Conservation (phyloP, 2,113 vertebrate genomes). For the Manacus vitellinus region DNA sequence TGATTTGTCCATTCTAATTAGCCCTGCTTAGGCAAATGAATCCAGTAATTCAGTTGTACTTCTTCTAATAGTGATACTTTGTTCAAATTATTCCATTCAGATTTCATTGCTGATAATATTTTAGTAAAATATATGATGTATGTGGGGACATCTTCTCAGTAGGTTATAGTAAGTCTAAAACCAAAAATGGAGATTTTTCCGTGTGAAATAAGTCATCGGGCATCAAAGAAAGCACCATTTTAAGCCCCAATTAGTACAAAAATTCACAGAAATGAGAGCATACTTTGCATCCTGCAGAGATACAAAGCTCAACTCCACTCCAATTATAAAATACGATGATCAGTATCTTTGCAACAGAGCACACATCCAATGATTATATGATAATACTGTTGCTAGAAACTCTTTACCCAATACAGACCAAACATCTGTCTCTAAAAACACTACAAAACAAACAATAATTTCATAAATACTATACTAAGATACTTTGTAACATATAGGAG, state of each 20-base stretch:
- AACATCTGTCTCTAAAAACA: background rate
- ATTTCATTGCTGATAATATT: background rate
- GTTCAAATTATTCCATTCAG: slow-evolving; percentile 32
- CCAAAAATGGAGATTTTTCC: background rate
- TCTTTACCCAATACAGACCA: background rate
- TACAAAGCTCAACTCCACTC: slow-evolving; percentile 8
- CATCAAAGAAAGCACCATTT: background rate
- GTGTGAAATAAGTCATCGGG: background rate
- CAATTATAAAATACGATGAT: background rate
- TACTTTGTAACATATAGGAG: background rate
- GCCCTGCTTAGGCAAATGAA: slow-evolving; percentile 3
- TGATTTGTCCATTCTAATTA: slow-evolving; percentile 48
- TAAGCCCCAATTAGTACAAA: slow-evolving; percentile 17
- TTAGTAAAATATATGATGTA: background rate
- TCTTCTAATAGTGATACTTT: slow-evolving; percentile 24
- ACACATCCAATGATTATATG: background rate
- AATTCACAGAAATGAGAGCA: slow-evolving; percentile 2
- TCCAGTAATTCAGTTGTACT: slow-evolving; percentile 16
- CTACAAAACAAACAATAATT: background rate
- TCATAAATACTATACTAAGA: background rate
- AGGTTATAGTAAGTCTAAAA: background rate
- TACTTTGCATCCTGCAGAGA: slow-evolving; percentile 45
- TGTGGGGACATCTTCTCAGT: background rate
- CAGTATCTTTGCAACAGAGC: background rate
- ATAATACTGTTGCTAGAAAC: background rate